Evolutionary conservation across 2,888 invertebrate genomes (phyloP).

Genomic region (Blomia tropicalis): DNA sequence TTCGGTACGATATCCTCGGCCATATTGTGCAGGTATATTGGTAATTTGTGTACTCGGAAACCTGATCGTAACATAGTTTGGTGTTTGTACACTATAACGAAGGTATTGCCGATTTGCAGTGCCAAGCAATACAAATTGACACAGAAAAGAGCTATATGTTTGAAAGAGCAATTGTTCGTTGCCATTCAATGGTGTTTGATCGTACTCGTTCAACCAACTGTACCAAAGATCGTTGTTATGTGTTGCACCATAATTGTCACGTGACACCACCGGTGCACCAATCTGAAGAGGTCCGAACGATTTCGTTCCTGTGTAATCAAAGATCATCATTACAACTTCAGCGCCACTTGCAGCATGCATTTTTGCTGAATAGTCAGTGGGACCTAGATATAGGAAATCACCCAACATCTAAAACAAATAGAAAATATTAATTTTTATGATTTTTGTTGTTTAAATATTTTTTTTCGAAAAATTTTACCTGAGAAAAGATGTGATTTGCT

Average conservation of each 20-base stretch:
- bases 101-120: background rate
- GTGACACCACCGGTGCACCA: conserved; percentile 1
- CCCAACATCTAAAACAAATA: conserved; percentile 18
- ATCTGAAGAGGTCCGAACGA: conserved; percentile 24
- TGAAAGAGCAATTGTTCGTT: background rate
- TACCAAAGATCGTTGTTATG: conserved; percentile 26
- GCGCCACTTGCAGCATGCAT: conserved; percentile 10
- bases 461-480: background rate
- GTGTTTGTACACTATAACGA: conserved; percentile 1
- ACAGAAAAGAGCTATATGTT: background rate
- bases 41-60: background rate
- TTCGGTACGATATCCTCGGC: conserved; percentile 6
- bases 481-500: conserved; percentile 3
- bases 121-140: background rate
- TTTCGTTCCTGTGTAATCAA: conserved; percentile 19
- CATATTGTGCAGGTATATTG: background rate
- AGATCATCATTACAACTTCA: conserved; percentile 15
- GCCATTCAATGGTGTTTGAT: background rate
- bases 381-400: conserved; percentile 22
- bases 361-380: conserved; percentile 12
- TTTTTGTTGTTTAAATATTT: background rate
- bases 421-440: background rate
- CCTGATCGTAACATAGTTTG: conserved; percentile 3
- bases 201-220: conserved; percentile 17
- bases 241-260: conserved; percentile 24